Percentiles rank a stretch among this genome's conserved stretches.
Evolutionary conservation across 2,888 invertebrate species (phyloP).

Genomic region (Pristionchus entomophagus): DNA sequence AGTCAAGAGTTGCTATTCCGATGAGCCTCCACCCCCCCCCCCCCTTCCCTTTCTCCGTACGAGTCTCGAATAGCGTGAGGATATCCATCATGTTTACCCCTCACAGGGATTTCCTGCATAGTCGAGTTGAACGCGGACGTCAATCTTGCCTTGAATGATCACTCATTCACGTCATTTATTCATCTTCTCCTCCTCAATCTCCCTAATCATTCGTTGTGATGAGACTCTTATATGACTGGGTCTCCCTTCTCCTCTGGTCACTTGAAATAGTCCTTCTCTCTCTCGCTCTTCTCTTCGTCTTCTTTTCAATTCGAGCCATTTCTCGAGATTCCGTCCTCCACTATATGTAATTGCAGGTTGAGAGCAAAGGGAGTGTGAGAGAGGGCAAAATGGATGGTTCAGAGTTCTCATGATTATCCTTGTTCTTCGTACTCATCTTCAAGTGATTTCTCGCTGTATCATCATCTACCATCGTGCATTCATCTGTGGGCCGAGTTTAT

Average conservation of each 20-base stretch:
- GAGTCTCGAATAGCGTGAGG: too few relatives aligned
- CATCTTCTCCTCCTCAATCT: neutral
- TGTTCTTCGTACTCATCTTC: neutral
- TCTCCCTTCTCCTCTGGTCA: neutral
- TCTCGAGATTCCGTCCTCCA: neutral
- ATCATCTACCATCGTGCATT: constrained; percentile 1
- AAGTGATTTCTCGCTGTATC: neutral
- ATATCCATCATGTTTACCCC: too few relatives aligned
- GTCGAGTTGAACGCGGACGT: too few relatives aligned
- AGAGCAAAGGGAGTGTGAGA: neutral
- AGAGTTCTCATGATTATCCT: constrained; percentile 2
- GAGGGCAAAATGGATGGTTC: neutral
- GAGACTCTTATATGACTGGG: neutral
- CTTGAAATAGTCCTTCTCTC: neutral
- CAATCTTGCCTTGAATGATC: neutral
- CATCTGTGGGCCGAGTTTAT: neutral
- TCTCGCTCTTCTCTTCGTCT: neutral
- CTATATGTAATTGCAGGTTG: constrained; percentile 10
- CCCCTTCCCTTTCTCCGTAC: too few relatives aligned
- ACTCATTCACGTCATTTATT: neutral
- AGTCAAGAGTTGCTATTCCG: neutral
- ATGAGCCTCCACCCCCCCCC: too few relatives aligned
- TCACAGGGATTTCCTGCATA: too few relatives aligned
- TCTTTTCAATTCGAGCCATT: neutral
- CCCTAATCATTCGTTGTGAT: neutral